A percentile compares a stretch with the other conserved stretches of the same genome.
phyloP scores from a whole-genome alignment of 2,113 vertebrate genomes.

The Microcebus jonahi region DNA sequence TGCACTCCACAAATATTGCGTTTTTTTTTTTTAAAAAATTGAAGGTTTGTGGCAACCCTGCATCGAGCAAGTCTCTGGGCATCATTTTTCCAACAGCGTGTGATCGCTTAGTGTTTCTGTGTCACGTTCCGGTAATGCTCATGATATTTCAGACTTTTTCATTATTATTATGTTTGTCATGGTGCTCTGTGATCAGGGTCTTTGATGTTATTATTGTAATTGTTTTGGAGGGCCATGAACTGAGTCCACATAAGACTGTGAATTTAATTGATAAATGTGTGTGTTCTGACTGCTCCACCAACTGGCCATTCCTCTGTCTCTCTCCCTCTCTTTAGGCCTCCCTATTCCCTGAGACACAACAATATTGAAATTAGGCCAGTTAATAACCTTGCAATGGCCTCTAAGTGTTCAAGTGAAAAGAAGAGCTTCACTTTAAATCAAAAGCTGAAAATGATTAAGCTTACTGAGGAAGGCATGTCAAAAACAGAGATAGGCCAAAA shows the following conservation, averaged over 20 bases:
- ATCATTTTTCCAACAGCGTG: not conserved
- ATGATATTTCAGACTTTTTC: not conserved
- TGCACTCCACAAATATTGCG: not conserved
- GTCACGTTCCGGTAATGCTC: not conserved
- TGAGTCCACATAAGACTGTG: not conserved
- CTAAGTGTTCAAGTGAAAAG: not conserved
- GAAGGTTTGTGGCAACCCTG: not conserved
- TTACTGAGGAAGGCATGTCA: not conserved
- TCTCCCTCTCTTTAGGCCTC: not conserved
- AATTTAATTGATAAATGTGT: not conserved
- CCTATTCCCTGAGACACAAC: not conserved
- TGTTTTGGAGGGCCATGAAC: not conserved
- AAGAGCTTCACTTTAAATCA: not conserved
- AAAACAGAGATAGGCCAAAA: not conserved
- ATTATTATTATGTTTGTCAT: not conserved
- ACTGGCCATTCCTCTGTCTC: not conserved
- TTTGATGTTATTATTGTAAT: not conserved
- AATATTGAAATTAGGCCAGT: not conserved
- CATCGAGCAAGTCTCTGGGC: not conserved
- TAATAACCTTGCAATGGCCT: not conserved
- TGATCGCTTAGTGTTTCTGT: not conserved
- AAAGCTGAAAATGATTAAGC: not conserved
- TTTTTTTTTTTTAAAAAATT: not conserved
- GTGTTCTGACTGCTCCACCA: not conserved
- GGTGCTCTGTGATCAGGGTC: not conserved